These are phyloP conservation scores for Macroramphosus scolopax DNA, from an alignment of 2,797 vertebrate species.

Conservation along the genomic window DNA sequence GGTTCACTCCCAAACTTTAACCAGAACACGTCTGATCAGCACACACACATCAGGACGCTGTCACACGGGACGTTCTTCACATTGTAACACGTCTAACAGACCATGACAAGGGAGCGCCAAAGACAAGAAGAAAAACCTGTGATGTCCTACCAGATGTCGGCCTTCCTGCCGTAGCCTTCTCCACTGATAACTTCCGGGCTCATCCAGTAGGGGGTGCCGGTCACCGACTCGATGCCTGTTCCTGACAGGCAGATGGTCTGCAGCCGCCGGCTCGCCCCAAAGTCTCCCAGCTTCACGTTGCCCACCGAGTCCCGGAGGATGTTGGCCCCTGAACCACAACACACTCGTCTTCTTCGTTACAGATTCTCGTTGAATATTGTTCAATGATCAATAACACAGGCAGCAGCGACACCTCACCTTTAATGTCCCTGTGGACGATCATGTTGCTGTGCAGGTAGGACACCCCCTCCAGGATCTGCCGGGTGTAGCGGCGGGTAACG, in stretches of 20 bases:
- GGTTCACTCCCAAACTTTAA: too few species aligned
- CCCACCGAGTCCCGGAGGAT: conserved; percentile 94
- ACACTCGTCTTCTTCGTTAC: too few species aligned
- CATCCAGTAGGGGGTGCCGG: conserved; percentile 99
- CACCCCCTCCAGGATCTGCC: conserved; percentile 97
- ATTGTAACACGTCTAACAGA: too few species aligned
- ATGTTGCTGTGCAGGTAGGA: conserved; percentile 99
- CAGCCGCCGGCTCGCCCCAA: conserved; percentile 93
- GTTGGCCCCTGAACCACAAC: conserved; percentile 96
- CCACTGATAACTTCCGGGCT: conserved; percentile 99
- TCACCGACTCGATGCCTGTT: conserved; percentile 96
- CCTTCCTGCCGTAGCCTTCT: conserved; percentile 97
- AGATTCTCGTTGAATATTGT: too few species aligned
- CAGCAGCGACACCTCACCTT: conserved; percentile 78
- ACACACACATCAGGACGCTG: too few species aligned
- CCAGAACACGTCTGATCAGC: too few species aligned
- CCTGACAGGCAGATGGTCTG: conserved; percentile 98
- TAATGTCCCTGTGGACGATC: conserved; percentile 99
- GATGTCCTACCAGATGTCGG: conserved; percentile 94
- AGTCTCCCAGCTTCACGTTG: conserved; percentile 97
- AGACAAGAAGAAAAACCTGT: too few species aligned
- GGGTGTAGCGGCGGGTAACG: conserved; percentile 94
- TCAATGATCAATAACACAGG: too few species aligned
- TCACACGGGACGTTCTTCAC: too few species aligned
- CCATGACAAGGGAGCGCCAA: too few species aligned